A percentile compares a stretch with the other conserved stretches of the same genome.
phyloP scores from a whole-genome alignment of 2,888 invertebrate species.

The Frankliniella intonsa region DNA sequence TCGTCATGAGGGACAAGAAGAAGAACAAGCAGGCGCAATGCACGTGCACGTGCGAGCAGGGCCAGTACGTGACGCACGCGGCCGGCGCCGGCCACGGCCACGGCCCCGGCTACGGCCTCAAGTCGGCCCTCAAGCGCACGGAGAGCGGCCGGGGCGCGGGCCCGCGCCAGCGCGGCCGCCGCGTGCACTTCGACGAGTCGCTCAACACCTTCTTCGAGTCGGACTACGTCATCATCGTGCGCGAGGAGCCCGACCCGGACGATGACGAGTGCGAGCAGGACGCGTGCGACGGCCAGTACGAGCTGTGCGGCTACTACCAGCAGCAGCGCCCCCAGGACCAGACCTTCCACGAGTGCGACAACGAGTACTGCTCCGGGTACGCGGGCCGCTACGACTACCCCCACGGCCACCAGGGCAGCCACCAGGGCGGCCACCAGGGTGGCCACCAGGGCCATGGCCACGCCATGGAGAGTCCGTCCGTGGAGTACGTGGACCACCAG shows the following conservation, averaged over 20 bases:
- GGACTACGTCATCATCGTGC: slow-evolving; percentile 84
- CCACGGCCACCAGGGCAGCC: slow-evolving; percentile 35
- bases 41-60: slow-evolving; percentile 25
- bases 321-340: slow-evolving; percentile 44
- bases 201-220: slow-evolving; percentile 88
- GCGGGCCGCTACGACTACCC: slow-evolving; percentile 27
- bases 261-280: slow-evolving; percentile 66
- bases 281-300: slow-evolving; percentile 63
- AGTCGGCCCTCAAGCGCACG: slow-evolving; percentile 39
- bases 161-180: slow-evolving; percentile 42
- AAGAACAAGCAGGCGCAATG: slow-evolving; percentile 33
- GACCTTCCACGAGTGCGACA: slow-evolving; percentile 41
- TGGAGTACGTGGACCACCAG: slow-evolving; percentile 66
- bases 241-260: slow-evolving; percentile 80
- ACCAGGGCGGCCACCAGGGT: slow-evolving; percentile 33
- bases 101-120: slow-evolving; percentile 37
- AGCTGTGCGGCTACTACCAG: slow-evolving; percentile 60
- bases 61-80: slow-evolving; percentile 4
- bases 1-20: slow-evolving; percentile 37
- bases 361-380: slow-evolving; percentile 35
- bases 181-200: slow-evolving; percentile 83
- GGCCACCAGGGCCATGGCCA: slow-evolving; percentile 38
- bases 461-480: slow-evolving; percentile 56
- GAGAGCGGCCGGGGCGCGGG: slow-evolving; percentile 35
- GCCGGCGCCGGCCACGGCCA: slow-evolving; percentile 33